These are phyloP conservation scores for Tupaia chinensis DNA, from an alignment of 2,113 vertebrate species.

Conservation along the genomic window DNA sequence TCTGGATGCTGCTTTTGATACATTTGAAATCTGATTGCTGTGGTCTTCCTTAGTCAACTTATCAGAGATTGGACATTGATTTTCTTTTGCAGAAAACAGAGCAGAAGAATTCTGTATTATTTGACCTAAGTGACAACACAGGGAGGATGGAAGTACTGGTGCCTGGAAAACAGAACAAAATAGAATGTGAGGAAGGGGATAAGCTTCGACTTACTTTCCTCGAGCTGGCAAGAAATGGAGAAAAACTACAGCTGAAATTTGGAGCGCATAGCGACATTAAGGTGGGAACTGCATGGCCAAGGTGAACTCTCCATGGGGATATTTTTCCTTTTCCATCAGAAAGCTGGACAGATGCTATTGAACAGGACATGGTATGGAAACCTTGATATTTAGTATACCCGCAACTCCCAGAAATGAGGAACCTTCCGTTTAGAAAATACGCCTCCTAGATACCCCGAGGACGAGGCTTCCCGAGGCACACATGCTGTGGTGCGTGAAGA, in stretches of 20 bases:
- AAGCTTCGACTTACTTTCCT: constrained; percentile 19
- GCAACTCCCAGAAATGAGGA: background rate
- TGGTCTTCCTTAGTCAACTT: background rate
- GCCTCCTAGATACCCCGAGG: background rate
- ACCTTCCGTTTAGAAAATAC: background rate
- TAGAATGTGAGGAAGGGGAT: background rate
- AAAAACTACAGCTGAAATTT: constrained; percentile 17
- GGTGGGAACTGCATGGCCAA: background rate
- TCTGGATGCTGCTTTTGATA: background rate
- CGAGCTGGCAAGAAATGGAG: background rate
- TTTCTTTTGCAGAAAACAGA: constrained; percentile 50
- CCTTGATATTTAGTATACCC: background rate
- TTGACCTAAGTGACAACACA: background rate
- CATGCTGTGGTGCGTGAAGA: background rate
- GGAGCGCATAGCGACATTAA: background rate
- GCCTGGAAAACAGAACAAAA: background rate
- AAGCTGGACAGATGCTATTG: background rate
- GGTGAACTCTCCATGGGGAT: background rate
- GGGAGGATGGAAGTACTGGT: background rate
- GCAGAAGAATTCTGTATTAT: background rate
- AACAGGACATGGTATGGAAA: background rate
- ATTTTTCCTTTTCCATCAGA: background rate
- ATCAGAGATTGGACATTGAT: background rate
- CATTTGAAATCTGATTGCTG: background rate
- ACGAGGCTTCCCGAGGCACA: background rate